Base-by-base conservation (phyloP, 2,797 vertebrate genomes). In the Anolis apletophallus region DNA sequence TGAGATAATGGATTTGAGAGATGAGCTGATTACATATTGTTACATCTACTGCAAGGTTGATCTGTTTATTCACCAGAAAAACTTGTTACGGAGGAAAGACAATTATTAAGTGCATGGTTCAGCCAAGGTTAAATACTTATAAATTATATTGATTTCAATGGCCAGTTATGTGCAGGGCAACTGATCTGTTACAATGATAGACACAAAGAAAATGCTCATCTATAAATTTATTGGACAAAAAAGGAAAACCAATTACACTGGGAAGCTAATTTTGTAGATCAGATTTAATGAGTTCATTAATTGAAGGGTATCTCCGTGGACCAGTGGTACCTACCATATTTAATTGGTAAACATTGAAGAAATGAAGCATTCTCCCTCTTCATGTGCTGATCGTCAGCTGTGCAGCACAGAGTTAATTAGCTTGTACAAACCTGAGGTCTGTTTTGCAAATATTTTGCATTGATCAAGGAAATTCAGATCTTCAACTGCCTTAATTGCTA, bases 361-460 rank as follows among this genome's bases (percentile, higher is more conserved):
- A 81, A 67, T 73, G 23, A 69, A 54, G 34, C 40, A 29, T 81
- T 52, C 21, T 50, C 57, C 78, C 16, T 67, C 23, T 86, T 57
- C 59, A 40, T 75, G 26, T 32, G 19, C 23, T 68, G 85, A 68
- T 52, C 34, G 46, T 81, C 71, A 55, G 57, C 50, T 81, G 71
- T 68, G 34, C 34, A 81, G 32, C 59, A 52, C 34, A 6, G 26
- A 52, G 7, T 11, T 81, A 75, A 81, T 75, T 75, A 81, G 59
- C 57, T 75, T 75, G 26, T 36, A 81, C 79, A 81, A 67, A 75
- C 57, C 57, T 75, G 17, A 68, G 26, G 74, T 81, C 12, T 61
- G 71, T 75, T 75, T 73, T 46, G 57, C 73, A 86, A 81, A 71
- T 81, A 64, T 86, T 79, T 85, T 73, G 29, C 54, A 72, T 85